Conservation (phyloP, 2,888 invertebrate genomes). For the Synergus japonicus region DNA sequence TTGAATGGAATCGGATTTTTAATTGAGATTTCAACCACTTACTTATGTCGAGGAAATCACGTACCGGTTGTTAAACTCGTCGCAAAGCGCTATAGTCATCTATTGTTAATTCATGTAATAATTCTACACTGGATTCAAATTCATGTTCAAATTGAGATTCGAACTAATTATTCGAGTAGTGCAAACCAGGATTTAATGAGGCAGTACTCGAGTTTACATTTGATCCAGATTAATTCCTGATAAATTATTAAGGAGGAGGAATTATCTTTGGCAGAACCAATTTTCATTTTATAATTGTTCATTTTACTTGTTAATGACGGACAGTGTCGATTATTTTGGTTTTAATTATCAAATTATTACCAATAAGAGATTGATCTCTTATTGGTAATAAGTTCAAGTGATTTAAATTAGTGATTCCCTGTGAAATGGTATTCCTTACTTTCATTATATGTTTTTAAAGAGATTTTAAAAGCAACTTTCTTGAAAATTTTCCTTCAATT, state of each 20-base stretch:
- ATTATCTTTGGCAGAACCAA: not conserved
- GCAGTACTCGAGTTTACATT: not conserved
- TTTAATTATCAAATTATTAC: too few species aligned
- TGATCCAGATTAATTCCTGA: not conserved
- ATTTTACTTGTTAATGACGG: not conserved
- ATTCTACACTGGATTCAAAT: constrained; percentile 22
- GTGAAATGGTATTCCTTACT: too few species aligned
- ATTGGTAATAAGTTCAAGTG: too few species aligned
- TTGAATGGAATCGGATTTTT: constrained; percentile 42
- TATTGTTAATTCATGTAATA: constrained; percentile 32
- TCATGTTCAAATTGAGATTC: constrained; percentile 2
- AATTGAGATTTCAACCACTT: constrained; percentile 44
- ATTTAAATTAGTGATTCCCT: too few species aligned
- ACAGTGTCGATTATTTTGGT: not conserved
- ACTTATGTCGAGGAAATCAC: constrained; percentile 38
- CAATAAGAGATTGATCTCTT: too few species aligned
- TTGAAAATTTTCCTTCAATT: not conserved
- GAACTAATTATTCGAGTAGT: not conserved
- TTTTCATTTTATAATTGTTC: not conserved
- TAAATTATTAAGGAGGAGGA: not conserved
- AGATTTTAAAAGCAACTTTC: not conserved
- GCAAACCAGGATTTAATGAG: constrained; percentile 17
- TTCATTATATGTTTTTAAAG: not conserved
- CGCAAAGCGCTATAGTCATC: constrained; percentile 16
- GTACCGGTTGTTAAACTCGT: constrained; percentile 40